Evolutionary conservation across 2,113 vertebrate genomes (phyloP).

Genomic region (Zosterops lateralis): DNA sequence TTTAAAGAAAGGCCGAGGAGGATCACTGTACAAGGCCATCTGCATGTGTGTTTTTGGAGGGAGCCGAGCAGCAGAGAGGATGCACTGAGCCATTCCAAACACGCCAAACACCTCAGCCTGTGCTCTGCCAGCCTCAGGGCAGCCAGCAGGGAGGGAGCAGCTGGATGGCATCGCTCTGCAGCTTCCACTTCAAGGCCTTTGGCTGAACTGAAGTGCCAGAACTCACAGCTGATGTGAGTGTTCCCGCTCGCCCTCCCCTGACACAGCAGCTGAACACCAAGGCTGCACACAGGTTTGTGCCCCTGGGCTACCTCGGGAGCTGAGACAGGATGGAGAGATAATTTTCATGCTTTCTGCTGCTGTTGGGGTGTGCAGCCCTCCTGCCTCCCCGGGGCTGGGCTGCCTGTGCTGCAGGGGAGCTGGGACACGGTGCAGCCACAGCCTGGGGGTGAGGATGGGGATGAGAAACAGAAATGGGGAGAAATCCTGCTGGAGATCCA

Average conservation of each 20-base stretch:
- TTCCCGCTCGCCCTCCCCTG: not conserved
- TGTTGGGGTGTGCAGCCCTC: not conserved
- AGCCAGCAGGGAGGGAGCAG: not conserved
- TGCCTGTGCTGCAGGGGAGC: not conserved
- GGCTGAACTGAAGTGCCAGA: not conserved
- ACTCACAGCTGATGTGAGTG: not conserved
- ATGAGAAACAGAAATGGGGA: not conserved
- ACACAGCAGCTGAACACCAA: not conserved
- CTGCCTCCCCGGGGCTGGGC: fast-evolving
- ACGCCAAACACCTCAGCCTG: fast-evolving
- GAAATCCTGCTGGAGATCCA: not conserved
- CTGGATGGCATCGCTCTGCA: not conserved
- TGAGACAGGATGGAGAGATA: not conserved
- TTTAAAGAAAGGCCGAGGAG: not conserved
- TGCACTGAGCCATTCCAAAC: not conserved
- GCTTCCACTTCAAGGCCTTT: not conserved
- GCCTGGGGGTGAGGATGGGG: not conserved
- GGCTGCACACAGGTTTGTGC: not conserved
- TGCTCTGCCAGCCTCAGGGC: not conserved
- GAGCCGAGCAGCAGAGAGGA: not conserved
- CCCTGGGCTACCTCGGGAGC: not conserved
- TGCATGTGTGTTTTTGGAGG: not conserved
- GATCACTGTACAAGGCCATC: not conserved
- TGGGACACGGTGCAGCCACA: fast-evolving
- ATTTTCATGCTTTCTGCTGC: not conserved